Conservation (phyloP, 1,140 invertebrate species). For the Plectus sambesii region DNA sequence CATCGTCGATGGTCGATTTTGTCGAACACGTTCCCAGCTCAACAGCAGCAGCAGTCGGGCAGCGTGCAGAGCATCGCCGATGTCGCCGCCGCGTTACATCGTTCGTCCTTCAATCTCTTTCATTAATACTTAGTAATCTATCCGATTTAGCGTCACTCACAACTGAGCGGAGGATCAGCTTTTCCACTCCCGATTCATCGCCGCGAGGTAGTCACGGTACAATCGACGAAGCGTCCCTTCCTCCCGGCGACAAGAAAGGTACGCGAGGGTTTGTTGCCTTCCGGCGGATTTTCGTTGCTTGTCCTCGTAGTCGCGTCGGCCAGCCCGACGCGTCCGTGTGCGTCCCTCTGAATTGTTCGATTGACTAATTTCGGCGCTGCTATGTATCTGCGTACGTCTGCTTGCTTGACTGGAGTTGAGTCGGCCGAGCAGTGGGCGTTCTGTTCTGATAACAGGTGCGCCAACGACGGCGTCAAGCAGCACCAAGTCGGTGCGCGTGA, state of each 20-base stretch:
- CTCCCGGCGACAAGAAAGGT: conserved; percentile 36
- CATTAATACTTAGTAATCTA: neutral
- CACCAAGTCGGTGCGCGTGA: no score
- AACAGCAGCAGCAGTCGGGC: conserved; percentile 30
- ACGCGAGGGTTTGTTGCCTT: no score
- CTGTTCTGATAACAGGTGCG: no score
- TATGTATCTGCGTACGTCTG: no score
- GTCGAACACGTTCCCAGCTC: conserved; percentile 46
- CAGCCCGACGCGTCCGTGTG: no score
- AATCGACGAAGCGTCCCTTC: conserved; percentile 26
- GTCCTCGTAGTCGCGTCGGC: neutral
- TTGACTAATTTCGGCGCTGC: no score
- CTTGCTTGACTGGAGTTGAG: no score
- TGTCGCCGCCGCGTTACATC: conserved; percentile 25
- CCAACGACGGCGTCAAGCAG: no score
- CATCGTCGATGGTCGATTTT: conserved; percentile 48
- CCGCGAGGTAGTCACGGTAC: conserved; percentile 42
- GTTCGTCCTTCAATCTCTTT: conserved; percentile 19
- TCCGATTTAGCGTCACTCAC: conserved; percentile 4
- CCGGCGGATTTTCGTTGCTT: neutral
- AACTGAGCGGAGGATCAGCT: conserved; percentile 40
- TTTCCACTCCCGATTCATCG: conserved; percentile 45
- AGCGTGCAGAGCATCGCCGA: conserved; percentile 45
- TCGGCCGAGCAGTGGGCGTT: no score
- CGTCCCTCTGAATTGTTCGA: no score